Evolutionary conservation across 2,113 vertebrate genomes (phyloP), one percentile per base, ranked within the genome.

Genomic region (Nymphicus hollandicus): DNA sequence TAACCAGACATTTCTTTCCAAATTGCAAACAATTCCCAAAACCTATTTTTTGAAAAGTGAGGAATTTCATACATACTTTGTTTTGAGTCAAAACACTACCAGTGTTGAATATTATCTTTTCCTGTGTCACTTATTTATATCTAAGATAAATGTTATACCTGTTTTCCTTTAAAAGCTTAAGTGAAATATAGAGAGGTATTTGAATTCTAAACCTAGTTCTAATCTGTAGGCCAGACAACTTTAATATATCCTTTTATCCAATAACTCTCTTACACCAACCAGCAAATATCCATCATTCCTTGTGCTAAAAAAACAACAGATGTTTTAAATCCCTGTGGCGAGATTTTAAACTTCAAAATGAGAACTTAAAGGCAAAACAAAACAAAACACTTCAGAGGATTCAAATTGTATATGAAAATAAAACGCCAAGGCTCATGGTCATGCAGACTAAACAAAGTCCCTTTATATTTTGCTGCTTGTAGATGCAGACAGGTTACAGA

Each of bases 291-390:
- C 29, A 50, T 84, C 55, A 64, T 53, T 74, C 39, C 8, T 71
- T 74, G 9, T 68, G 47, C 61, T 92, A 64, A 91, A 91, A 95
- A 95, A 93, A 91, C 92, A 96, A 55, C 94, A 95, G 88, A 71
- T 96, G 95, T 89, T 83, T 91, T 79, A 84, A 89, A 74, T 68
- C 86, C 94, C 92, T 74, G 53, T 2, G 13, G 88, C 80, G 84
- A 93, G 46, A 68, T 2, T 71, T 95, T 93, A 81, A 81, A 91
- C 25, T 84, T 96, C 69, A 56, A 92, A 95, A 97, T 91, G 50
- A 93, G 69, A 47, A 74, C 55, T 78, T 68, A 95, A 64, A 95
- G 33, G 17, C 61, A 92, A 95, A 85, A 33, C 33, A 77, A 60
- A 53, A 35, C 7, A 92, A 73, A 91, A 39, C 35, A 68, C 20